Evolutionary conservation across 2,797 vertebrate species (phyloP).

Genomic region (Schizopygopsis malacanthus): DNA sequence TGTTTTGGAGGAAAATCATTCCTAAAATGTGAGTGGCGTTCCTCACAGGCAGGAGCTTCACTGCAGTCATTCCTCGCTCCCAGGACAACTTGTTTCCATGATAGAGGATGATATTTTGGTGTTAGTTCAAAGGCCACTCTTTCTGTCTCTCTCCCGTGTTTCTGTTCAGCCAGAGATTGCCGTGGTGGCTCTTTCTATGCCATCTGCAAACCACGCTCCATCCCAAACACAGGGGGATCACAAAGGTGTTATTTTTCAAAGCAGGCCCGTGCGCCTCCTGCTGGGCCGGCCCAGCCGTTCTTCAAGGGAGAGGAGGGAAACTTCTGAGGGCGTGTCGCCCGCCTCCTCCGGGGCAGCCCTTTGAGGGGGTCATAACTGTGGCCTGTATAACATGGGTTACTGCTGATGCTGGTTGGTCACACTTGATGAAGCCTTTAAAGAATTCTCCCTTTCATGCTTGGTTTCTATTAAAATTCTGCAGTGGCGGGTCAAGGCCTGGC

Average conservation of each 20-base stretch:
- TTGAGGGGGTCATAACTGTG: conserved; percentile 93
- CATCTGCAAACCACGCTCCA: conserved; percentile 95
- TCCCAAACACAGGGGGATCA: conserved; percentile 96
- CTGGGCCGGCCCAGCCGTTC: conserved; percentile 87
- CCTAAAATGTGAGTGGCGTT: conserved; percentile 59
- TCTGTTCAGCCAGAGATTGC: conserved; percentile 24
- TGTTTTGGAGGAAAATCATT: neutral
- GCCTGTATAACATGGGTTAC: conserved; percentile 97
- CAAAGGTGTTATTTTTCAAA: conserved; percentile 99
- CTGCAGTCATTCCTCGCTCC: conserved; percentile 12
- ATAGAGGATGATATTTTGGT: conserved; percentile 82
- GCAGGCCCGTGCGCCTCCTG: conserved; percentile 90
- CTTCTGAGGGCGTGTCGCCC: conserved; percentile 88
- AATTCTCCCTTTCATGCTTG: conserved; percentile 83
- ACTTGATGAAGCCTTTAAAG: conserved; percentile 93
- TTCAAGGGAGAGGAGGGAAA: conserved; percentile 95
- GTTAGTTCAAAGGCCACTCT: conserved; percentile 84
- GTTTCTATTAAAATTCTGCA: conserved; percentile 83
- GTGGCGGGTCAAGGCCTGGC: conserved; percentile 71
- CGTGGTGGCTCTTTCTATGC: conserved; percentile 68
- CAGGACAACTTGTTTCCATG: conserved; percentile 53
- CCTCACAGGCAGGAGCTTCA: conserved; percentile 77
- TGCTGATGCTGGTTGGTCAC: conserved; percentile 88
- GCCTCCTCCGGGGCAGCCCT: conserved; percentile 88
- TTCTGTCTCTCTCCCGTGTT: conserved; percentile 24